Evolutionary conservation across 2,888 invertebrate species (phyloP).

Genomic region (Drymonia ruficornis): DNA sequence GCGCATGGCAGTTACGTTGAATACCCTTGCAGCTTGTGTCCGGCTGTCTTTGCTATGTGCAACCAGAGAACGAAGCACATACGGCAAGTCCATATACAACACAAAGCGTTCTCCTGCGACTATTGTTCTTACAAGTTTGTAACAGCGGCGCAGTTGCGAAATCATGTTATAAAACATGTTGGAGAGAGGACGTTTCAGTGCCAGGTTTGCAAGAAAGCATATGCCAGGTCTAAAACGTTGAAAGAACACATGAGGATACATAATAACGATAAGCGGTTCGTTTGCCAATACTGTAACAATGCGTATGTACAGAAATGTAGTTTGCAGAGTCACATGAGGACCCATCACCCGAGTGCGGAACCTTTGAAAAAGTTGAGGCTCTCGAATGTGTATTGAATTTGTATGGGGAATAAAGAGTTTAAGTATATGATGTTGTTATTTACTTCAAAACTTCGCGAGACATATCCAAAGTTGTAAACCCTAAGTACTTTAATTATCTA

Average conservation of each 20-base stretch:
- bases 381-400: constrained; percentile 15
- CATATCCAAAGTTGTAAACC: too few species aligned
- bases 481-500: too few species aligned
- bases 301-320: constrained; percentile 76
- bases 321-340: constrained; percentile 67
- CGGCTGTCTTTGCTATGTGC: constrained; percentile 64
- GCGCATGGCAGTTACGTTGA: constrained; percentile 62
- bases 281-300: constrained; percentile 69
- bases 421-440: neutral
- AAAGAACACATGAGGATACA: constrained; percentile 72
- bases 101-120: constrained; percentile 60
- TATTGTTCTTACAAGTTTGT: constrained; percentile 62
- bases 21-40: constrained; percentile 67
- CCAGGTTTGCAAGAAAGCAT: constrained; percentile 73
- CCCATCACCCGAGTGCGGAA: constrained; percentile 64
- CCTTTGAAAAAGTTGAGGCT: constrained; percentile 36
- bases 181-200: constrained; percentile 68
- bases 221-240: constrained; percentile 61
- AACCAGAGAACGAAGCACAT: constrained; percentile 70
- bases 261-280: constrained; percentile 72
- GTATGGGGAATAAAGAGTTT: neutral
- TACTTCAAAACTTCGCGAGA: too few species aligned
- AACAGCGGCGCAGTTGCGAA: constrained; percentile 57
- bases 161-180: constrained; percentile 65
- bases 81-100: constrained; percentile 62